Percentiles rank a stretch among this genome's conserved stretches.
These are phyloP conservation scores for Mythimna impura DNA, from an alignment of 2,888 invertebrate species.

Conservation along the genomic window DNA sequence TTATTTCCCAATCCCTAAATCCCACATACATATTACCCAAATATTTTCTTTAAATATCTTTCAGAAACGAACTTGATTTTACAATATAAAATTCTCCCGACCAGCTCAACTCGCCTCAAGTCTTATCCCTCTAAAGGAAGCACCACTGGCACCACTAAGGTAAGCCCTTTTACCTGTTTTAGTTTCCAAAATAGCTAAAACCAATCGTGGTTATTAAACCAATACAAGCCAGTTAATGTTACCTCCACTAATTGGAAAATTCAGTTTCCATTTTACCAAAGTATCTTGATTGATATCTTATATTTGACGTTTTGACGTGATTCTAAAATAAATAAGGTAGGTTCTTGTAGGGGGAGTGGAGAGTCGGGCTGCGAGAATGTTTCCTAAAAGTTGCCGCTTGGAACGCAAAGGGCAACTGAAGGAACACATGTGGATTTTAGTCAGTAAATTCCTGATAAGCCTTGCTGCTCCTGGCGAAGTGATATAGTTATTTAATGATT, in stretches of 20 bases:
- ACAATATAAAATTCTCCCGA: not conserved
- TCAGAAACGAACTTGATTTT: too few species aligned
- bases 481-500: not conserved
- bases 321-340: not conserved
- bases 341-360: not conserved
- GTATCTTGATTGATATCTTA: not conserved
- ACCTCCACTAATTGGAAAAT: not conserved
- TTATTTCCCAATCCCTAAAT: too few species aligned
- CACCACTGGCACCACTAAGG: not conserved
- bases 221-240: conserved; percentile 11
- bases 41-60: too few species aligned
- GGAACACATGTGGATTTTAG: too few species aligned
- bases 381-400: too few species aligned
- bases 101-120: not conserved
- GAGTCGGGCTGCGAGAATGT: not conserved
- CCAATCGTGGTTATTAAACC: conserved; percentile 17
- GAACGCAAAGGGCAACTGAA: too few species aligned
- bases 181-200: conserved; percentile 1
- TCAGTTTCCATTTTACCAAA: conserved; percentile 1
- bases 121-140: not conserved
- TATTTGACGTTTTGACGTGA: not conserved
- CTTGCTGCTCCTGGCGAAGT: too few species aligned
- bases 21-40: too few species aligned
- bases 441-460: too few species aligned
- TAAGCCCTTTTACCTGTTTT: conserved; percentile 24